These are phyloP conservation scores for Petrocephalus zakoni DNA, from an alignment of 2,113 vertebrate genomes.

Conservation along the genomic window DNA sequence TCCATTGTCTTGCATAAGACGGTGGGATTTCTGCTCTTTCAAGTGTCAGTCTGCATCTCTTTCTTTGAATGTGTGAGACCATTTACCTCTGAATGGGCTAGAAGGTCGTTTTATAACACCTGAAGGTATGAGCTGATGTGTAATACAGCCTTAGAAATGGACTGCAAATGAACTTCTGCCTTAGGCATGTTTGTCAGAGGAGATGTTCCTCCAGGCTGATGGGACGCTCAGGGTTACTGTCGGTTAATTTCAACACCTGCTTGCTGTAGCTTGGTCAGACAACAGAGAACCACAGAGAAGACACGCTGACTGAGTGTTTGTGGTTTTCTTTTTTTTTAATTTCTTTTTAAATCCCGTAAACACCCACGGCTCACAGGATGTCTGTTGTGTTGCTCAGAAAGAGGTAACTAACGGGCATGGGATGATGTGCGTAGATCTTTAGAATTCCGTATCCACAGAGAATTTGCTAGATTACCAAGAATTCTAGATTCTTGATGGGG, in stretches of 20 bases:
- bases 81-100: background rate
- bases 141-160: slow-evolving; percentile 26
- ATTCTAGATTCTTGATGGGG: background rate
- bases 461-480: background rate
- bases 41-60: background rate
- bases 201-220: slow-evolving; percentile 30
- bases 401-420: background rate
- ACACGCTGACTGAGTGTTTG: slow-evolving; percentile 44
- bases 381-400: background rate
- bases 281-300: slow-evolving; percentile 27
- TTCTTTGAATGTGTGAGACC: background rate
- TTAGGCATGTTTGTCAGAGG: slow-evolving; percentile 29
- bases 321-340: slow-evolving; percentile 54
- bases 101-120: background rate
- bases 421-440: background rate
- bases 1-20: slow-evolving; percentile 26
- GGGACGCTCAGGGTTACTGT: slow-evolving; percentile 44
- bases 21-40: background rate
- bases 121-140: slow-evolving; percentile 40
- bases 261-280: slow-evolving; percentile 26
- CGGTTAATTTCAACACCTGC: slow-evolving; percentile 48
- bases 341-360: slow-evolving; percentile 14
- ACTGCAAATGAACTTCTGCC: slow-evolving; percentile 29
- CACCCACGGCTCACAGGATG: slow-evolving; percentile 20
- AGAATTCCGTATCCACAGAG: background rate